Percentiles rank a stretch among this genome's conserved stretches.
phyloP scores from a whole-genome alignment of 2,888 invertebrate genomes.

The Spodoptera littoralis region DNA sequence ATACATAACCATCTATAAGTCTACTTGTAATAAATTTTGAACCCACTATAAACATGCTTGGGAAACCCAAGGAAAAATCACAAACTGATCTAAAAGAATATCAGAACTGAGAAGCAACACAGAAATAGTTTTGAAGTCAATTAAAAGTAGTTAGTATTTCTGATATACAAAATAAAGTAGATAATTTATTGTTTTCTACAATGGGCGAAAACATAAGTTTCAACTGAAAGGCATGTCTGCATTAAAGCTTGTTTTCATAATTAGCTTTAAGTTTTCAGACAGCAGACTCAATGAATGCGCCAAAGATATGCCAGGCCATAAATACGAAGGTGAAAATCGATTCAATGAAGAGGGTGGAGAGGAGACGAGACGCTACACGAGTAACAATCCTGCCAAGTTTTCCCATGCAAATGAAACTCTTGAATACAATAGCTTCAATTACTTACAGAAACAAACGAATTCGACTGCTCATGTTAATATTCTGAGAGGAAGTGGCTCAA shows the following conservation, averaged over 20 bases:
- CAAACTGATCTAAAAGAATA: neutral
- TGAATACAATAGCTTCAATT: conserved; percentile 27
- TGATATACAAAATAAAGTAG: no score
- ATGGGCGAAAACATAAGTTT: neutral
- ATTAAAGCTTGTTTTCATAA: no score
- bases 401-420: conserved; percentile 33
- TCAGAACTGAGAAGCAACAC: neutral
- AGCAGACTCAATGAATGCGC: conserved; percentile 18
- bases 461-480: conserved; percentile 14
- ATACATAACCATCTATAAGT: conserved; percentile 38
- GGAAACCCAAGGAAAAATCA: neutral
- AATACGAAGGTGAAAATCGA: conserved; percentile 42
- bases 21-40: conserved; percentile 10
- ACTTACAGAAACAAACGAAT: conserved; percentile 20
- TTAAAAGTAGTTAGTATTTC: neutral
- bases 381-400: conserved; percentile 25
- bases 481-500: conserved; percentile 18
- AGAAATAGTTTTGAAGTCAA: neutral
- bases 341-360: conserved; percentile 35
- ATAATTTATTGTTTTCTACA: neutral
- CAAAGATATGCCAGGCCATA: conserved; percentile 17
- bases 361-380: conserved; percentile 18
- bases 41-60: neutral
- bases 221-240: neutral
- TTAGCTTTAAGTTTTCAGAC: neutral